Conservation (phyloP, 2,888 invertebrate genomes). For the Cenopis cana region DNA sequence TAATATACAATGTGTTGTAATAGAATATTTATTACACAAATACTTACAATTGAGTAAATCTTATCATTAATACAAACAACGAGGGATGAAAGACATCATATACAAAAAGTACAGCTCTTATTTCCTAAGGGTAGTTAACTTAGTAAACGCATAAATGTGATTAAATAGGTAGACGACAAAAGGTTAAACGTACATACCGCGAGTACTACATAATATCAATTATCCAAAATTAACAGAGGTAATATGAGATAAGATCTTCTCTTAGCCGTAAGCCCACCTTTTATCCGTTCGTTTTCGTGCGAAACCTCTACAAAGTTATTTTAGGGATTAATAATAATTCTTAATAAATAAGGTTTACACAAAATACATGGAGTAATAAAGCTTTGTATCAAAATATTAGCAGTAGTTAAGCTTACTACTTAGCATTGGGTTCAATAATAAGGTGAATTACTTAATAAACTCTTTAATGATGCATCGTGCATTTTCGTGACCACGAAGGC, state of each 20-base stretch:
- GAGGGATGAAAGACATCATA: conserved; percentile 75
- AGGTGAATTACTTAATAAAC: neutral
- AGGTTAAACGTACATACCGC: conserved; percentile 29
- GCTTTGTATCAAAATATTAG: conserved; percentile 11
- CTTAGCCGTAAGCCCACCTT: conserved; percentile 51
- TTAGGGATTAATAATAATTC: conserved; percentile 68
- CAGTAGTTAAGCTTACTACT: conserved; percentile 12
- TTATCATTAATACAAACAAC: conserved; percentile 52
- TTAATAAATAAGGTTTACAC: conserved; percentile 51
- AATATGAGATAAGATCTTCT: conserved; percentile 46
- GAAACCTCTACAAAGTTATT: conserved; percentile 80
- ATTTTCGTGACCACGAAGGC: neutral
- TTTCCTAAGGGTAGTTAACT: conserved; percentile 46
- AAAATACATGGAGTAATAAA: conserved; percentile 53
- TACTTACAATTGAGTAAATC: neutral
- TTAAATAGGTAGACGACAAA: conserved; percentile 33
- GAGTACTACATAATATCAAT: conserved; percentile 27
- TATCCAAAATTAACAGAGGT: conserved; percentile 42
- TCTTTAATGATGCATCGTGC: neutral
- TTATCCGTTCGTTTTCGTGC: conserved; percentile 76
- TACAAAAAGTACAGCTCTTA: conserved; percentile 79
- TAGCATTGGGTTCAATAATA: neutral
- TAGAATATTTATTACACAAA: neutral
- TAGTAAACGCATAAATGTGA: conserved; percentile 26
- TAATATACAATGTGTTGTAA: neutral